Base-by-base conservation (phyloP, 2,888 invertebrate genomes). In the Tenthredo scrophulariae region DNA sequence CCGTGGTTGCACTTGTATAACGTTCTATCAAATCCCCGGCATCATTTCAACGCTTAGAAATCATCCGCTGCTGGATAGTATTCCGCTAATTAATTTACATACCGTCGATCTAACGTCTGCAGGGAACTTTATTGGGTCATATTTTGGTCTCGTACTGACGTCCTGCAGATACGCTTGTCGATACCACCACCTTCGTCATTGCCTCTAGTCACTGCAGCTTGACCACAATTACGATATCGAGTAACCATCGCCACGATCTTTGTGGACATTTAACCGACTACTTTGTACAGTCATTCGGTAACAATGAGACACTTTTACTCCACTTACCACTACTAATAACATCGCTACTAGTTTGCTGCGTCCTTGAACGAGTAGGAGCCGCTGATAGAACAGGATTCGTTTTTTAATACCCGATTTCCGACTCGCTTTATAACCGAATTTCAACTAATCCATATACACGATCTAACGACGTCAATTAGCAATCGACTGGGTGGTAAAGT, bases 231-330 rank as follows among this genome's bases (percentile, higher is more conserved):
- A 33, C 33, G 67, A 15, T 67, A 29, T 67, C 67, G 67, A 33
- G 67, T 67, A 15, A 67, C 67, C 67, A 18, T 54, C 54, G 1
- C 54, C 54, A 10, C 18, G 33, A 26, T 33, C 18, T 33, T 33
- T 1, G 67, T 18, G 15, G 15, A 65, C 29, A 29, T 29, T 65
- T 65, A 65, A 29, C 65, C 29, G 29, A 65, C 29, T 29, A 15
- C 0, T 29, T 67, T 54, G 15, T 50, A 54, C 6, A 33, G 67
- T 33, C 5, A 33, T 67, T 33, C 33, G 15, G 33, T 67, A 67
- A 67, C 67, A 67, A 67, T 67, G 67, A 67, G 33, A 67, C 67
- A 33, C 67, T 67, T 67, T 67, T 33, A 33, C 67, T 67, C 67
- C 18, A 33, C 67, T 67, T 67, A 33, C 33, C 13, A 33, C 33